These are phyloP conservation scores for Onthophagus taurus DNA, from an alignment of 1,140 invertebrate genomes.

Conservation along the genomic window DNA sequence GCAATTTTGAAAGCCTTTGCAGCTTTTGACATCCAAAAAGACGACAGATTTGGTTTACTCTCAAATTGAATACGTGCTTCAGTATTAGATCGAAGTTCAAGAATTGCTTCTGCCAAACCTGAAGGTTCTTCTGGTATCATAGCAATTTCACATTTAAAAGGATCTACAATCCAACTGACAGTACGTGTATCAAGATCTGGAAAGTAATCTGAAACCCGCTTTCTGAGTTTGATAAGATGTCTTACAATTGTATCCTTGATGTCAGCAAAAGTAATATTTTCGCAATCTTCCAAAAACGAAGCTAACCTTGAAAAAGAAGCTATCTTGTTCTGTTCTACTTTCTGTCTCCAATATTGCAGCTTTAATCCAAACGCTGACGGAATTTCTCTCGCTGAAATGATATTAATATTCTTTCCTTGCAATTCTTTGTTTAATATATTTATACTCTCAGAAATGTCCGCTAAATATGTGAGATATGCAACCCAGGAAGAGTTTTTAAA, in stretches of 20 bases:
- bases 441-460: constrained; percentile 12
- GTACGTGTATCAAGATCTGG: constrained; percentile 19
- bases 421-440: constrained; percentile 14
- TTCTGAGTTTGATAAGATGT: constrained; percentile 16
- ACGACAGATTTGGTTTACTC: constrained; percentile 21
- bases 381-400: no score
- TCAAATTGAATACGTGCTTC: no score
- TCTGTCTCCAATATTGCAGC: no score
- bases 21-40: no score
- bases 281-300: constrained; percentile 17
- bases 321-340: no score
- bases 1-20: no score
- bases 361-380: no score
- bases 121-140: constrained; percentile 14
- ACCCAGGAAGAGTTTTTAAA: constrained; percentile 22
- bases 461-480: constrained; percentile 21
- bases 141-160: constrained; percentile 21
- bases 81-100: no score
- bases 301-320: constrained; percentile 18
- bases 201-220: constrained; percentile 17
- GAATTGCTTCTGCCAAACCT: constrained; percentile 12
- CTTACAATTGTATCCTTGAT: constrained; percentile 16
- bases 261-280: constrained; percentile 17
- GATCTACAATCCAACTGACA: constrained; percentile 18
- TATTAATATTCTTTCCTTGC: no score